Evolutionary conservation across 2,113 vertebrate genomes (phyloP).

Genomic region (Coracopsis vasa): DNA sequence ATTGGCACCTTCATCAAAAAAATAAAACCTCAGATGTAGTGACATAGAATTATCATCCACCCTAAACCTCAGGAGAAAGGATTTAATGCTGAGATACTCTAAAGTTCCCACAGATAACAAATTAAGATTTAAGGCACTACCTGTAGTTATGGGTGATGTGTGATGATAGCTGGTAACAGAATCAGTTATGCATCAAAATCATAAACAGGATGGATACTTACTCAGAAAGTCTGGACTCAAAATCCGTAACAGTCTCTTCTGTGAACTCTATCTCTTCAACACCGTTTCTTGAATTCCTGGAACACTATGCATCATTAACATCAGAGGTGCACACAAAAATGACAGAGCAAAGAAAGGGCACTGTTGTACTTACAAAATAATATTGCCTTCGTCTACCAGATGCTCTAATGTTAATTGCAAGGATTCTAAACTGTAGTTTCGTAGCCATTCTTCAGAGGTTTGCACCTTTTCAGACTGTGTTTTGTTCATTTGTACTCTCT

Average conservation of each 20-base stretch:
- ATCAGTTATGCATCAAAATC: background rate
- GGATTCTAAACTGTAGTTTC: constrained; percentile 65
- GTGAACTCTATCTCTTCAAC: constrained; percentile 58
- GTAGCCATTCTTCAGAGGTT: constrained; percentile 75
- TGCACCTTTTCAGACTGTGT: background rate
- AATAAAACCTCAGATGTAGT: background rate
- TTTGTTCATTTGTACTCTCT: constrained; percentile 46
- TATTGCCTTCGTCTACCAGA: constrained; percentile 60
- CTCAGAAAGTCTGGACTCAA: constrained; percentile 74
- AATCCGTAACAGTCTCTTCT: constrained; percentile 35
- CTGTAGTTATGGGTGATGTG: background rate
- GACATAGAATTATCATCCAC: background rate
- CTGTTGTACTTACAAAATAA: constrained; percentile 59
- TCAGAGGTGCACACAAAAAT: background rate
- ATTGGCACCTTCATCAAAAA: background rate
- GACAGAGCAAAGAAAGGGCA: background rate
- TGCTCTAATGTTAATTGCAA: constrained; percentile 71
- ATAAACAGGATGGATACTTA: constrained; percentile 59
- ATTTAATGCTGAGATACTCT: background rate
- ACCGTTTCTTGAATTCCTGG: constrained; percentile 34
- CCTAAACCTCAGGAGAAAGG: background rate
- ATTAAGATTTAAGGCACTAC: background rate
- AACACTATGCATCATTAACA: background rate
- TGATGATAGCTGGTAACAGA: background rate
- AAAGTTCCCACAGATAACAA: background rate